Conservation (phyloP, 2,797 vertebrate species). For the Lerista edwardsae region DNA sequence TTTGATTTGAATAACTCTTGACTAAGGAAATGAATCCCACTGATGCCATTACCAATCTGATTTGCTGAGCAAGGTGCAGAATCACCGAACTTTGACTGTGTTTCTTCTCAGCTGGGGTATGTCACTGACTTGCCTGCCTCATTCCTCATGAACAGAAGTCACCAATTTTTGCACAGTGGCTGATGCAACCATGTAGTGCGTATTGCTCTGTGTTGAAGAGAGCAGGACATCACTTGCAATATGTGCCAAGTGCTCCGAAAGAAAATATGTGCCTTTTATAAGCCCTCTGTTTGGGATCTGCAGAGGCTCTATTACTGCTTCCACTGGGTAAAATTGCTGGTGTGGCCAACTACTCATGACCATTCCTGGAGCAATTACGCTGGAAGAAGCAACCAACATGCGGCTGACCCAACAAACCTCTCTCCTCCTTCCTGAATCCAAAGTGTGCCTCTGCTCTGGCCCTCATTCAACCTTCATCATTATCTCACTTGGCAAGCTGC, state of each 20-base stretch:
- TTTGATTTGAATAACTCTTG: neutral
- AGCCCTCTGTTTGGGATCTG: neutral
- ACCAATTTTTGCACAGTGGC: neutral
- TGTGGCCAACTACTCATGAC: no score
- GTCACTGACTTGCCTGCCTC: neutral
- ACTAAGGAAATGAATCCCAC: neutral
- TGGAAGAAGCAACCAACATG: neutral
- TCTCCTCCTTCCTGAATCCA: neutral
- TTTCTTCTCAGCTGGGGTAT: neutral
- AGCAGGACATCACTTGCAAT: neutral
- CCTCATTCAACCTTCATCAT: neutral
- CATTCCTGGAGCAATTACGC: neutral
- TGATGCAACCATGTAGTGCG: no score
- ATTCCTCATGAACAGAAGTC: neutral
- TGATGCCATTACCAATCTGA: neutral
- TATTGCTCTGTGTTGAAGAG: neutral
- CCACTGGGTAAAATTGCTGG: neutral
- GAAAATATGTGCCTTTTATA: neutral
- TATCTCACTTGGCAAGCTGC: slow-evolving; percentile 19
- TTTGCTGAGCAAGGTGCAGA: neutral
- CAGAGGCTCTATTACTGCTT: neutral
- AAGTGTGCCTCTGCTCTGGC: accelerated
- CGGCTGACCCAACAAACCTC: neutral
- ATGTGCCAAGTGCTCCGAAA: neutral
- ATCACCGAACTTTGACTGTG: neutral